Percentiles rank a stretch among this genome's conserved stretches.
Conservation (phyloP, 2,113 vertebrate genomes). For the Chascanopsetta lugubris region DNA sequence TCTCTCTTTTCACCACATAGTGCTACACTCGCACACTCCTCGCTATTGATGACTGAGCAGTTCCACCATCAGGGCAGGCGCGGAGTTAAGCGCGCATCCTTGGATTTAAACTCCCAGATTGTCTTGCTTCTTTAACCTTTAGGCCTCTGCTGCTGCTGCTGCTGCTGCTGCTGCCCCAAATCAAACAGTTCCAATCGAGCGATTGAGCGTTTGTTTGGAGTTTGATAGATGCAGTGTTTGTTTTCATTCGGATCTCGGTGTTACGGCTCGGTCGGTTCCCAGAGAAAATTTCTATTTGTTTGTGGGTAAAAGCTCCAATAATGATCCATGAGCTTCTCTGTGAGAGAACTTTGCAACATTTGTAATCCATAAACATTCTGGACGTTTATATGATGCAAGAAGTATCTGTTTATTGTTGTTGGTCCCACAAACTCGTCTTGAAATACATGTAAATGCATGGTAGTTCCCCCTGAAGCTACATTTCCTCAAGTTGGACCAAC, state of each 20-base stretch:
- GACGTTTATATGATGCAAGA: no score
- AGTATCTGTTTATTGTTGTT: no score
- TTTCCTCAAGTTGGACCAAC: no score
- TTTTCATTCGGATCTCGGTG: background rate
- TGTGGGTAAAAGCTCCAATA: background rate
- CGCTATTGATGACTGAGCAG: conserved; percentile 4
- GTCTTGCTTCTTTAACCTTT: conserved; percentile 16
- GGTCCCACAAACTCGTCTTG: no score
- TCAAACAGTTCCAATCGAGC: background rate
- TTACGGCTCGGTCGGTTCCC: background rate
- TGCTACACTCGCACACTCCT: background rate
- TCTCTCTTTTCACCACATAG: background rate
- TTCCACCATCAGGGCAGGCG: conserved; percentile 20
- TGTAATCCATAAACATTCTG: no score
- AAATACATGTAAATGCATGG: no score
- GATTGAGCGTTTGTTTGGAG: background rate
- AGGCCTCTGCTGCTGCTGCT: background rate
- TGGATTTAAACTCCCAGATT: conserved; percentile 24
- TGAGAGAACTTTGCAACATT: background rate
- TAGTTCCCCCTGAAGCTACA: no score
- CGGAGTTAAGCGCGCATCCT: conserved; percentile 32
- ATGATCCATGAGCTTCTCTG: background rate
- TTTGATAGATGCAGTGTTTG: background rate
- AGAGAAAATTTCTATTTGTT: background rate
- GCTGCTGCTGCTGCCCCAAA: background rate